These are phyloP conservation scores for Poecilia velifera DNA, from an alignment of 2,797 vertebrate genomes.

Conservation along the genomic window DNA sequence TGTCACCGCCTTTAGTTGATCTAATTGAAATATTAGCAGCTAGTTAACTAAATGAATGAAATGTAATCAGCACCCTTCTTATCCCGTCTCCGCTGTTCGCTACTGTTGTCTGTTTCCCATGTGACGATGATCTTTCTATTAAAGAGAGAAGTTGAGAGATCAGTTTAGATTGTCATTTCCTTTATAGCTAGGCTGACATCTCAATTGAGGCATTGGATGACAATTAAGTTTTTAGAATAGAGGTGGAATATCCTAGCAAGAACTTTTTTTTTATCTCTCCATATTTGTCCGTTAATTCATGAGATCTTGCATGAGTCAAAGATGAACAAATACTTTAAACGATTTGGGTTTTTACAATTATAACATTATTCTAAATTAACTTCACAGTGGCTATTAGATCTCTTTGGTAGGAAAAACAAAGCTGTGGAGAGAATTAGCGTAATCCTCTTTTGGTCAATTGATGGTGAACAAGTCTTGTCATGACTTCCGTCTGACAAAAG, in stretches of 20 bases:
- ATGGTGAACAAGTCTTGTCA: slow-evolving; percentile 11
- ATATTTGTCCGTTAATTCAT: slow-evolving; percentile 5
- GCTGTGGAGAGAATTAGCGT: slow-evolving; percentile 19
- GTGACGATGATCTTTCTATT: slow-evolving; percentile 83
- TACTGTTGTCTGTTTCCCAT: slow-evolving; percentile 71
- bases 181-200: slow-evolving; percentile 72
- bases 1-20: slow-evolving; percentile 82
- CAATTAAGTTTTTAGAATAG: slow-evolving; percentile 62
- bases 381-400: slow-evolving; percentile 6
- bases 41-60: slow-evolving; percentile 87
- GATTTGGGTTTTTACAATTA: slow-evolving; percentile 14
- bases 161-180: slow-evolving; percentile 68
- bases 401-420: slow-evolving; percentile 29
- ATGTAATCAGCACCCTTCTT: slow-evolving; percentile 83
- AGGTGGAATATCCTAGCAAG: slow-evolving; percentile 29
- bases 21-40: slow-evolving; percentile 89
- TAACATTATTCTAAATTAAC: slow-evolving; percentile 35
- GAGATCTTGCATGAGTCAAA: slow-evolving; percentile 2
- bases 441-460: not conserved
- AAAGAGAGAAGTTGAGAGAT: slow-evolving; percentile 80
- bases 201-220: slow-evolving; percentile 66
- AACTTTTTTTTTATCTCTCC: slow-evolving; percentile 11
- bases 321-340: slow-evolving; percentile 22
- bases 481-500: not conserved
- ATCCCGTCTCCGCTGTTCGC: slow-evolving; percentile 53